These are phyloP conservation scores for Myotis davidii DNA, from an alignment of 2,113 vertebrate species.

Conservation along the genomic window DNA sequence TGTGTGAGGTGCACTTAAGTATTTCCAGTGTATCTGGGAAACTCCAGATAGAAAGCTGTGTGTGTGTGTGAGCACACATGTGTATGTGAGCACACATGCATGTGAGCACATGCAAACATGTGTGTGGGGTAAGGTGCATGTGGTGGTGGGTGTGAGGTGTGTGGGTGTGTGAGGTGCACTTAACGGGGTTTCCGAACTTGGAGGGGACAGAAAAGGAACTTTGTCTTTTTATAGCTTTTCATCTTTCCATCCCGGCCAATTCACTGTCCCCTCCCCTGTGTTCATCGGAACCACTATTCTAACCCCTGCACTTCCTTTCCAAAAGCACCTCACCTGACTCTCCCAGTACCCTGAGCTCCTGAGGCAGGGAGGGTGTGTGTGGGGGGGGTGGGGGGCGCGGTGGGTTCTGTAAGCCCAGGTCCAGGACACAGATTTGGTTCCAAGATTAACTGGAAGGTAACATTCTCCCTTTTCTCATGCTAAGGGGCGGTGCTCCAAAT, in stretches of 20 bases:
- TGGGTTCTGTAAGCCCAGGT: background rate
- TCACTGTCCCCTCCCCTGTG: background rate
- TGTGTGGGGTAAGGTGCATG: rapidly evolving
- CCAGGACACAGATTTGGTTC: background rate
- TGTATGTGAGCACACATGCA: background rate
- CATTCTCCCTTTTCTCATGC: background rate
- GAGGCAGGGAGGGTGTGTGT: rapidly evolving
- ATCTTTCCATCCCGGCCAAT: background rate
- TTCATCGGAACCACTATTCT: background rate
- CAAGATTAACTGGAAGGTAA: background rate
- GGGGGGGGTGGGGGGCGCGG: too few relatives aligned
- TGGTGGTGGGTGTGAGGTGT: background rate
- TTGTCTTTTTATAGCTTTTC: background rate
- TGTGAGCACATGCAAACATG: background rate
- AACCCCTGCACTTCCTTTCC: background rate
- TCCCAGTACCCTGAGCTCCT: background rate
- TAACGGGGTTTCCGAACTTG: background rate
- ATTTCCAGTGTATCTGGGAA: too few relatives aligned
- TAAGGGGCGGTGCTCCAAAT: background rate
- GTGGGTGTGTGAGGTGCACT: background rate
- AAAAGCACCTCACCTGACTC: too few relatives aligned
- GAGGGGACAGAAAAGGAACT: background rate
- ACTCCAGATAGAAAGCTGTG: too few relatives aligned
- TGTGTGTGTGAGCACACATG: too few relatives aligned
- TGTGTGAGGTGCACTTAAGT: background rate